phyloP scores from a whole-genome alignment of 2,888 invertebrate species.

The Drosophila koepferae region DNA sequence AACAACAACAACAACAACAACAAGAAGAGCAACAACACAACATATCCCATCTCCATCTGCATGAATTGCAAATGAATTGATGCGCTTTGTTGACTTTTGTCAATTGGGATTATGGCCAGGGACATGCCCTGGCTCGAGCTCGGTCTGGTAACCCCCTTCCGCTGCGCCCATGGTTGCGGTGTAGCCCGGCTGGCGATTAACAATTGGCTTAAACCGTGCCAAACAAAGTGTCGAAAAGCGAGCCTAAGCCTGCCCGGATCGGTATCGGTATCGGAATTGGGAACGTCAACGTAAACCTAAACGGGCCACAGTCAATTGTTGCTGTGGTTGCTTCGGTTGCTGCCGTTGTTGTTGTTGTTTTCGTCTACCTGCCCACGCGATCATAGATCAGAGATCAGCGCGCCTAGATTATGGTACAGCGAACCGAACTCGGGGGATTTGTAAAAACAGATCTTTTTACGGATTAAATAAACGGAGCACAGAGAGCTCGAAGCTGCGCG shows the following conservation, averaged over 20 bases:
- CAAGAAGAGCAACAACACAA: constrained; percentile 12
- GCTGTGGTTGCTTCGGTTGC: constrained; percentile 6
- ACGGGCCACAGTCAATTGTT: constrained; percentile 32
- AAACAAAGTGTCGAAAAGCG: constrained; percentile 81
- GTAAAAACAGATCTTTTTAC: constrained; percentile 79
- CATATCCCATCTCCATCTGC: constrained; percentile 56
- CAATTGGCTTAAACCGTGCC: constrained; percentile 80
- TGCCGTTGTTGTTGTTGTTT: constrained; percentile 20
- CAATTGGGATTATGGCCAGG: constrained; percentile 78
- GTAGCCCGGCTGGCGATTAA: constrained; percentile 54
- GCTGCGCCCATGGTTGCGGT: constrained; percentile 2
- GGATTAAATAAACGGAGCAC: constrained; percentile 73
- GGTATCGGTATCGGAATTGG: constrained; percentile 40
- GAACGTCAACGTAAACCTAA: constrained; percentile 21
- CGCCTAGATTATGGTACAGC: constrained; percentile 59
- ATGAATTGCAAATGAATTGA: constrained; percentile 81
- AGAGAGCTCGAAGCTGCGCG: not conserved
- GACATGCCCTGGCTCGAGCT: constrained; percentile 21
- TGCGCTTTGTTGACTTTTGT: constrained; percentile 83
- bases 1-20: constrained; percentile 6
- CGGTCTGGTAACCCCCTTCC: constrained; percentile 1
- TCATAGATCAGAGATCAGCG: constrained; percentile 66
- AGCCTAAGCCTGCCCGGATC: constrained; percentile 71
- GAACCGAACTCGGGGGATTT: constrained; percentile 64
- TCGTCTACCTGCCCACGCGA: constrained; percentile 63